phyloP scores from a whole-genome alignment of 1,140 invertebrate genomes.

The Hycleus phaleratus region DNA sequence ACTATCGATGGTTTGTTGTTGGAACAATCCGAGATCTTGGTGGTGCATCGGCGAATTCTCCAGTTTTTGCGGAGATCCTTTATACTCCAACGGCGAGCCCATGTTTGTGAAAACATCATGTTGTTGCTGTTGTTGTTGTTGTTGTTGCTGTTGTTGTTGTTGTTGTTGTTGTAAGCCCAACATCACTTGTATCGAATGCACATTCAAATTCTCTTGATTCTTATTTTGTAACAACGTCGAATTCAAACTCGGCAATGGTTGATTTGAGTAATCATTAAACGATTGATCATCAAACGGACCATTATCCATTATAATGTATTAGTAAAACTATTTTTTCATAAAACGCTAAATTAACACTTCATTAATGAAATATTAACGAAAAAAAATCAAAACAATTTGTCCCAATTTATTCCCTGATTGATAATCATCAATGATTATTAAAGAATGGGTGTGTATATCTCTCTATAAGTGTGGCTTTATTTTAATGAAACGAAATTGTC shows the following conservation, averaged over 20 bases:
- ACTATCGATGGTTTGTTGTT: slow-evolving; percentile 35
- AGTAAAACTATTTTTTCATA: slow-evolving; percentile 27
- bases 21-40: slow-evolving; percentile 36
- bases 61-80: slow-evolving; percentile 32
- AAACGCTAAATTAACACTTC: not conserved
- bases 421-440: no score
- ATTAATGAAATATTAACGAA: slow-evolving; percentile 1
- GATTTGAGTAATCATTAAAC: slow-evolving; percentile 62
- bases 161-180: slow-evolving; percentile 51
- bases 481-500: slow-evolving; percentile 12
- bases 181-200: slow-evolving; percentile 66
- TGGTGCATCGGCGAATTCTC: slow-evolving; percentile 37
- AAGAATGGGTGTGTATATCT: no score
- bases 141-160: no score
- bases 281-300: slow-evolving; percentile 66
- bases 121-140: slow-evolving; percentile 31
- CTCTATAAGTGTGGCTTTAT: not conserved
- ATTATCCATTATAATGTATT: slow-evolving; percentile 54
- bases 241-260: slow-evolving; percentile 44
- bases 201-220: slow-evolving; percentile 42
- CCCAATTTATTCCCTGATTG: not conserved
- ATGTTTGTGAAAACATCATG: slow-evolving; percentile 43
- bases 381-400: not conserved
- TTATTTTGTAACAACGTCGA: slow-evolving; percentile 39
- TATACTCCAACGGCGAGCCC: slow-evolving; percentile 38